Percentiles rank a stretch among this genome's conserved stretches.
These are phyloP conservation scores for Phengaris alcon DNA, from an alignment of 2,888 invertebrate species.

Conservation along the genomic window DNA sequence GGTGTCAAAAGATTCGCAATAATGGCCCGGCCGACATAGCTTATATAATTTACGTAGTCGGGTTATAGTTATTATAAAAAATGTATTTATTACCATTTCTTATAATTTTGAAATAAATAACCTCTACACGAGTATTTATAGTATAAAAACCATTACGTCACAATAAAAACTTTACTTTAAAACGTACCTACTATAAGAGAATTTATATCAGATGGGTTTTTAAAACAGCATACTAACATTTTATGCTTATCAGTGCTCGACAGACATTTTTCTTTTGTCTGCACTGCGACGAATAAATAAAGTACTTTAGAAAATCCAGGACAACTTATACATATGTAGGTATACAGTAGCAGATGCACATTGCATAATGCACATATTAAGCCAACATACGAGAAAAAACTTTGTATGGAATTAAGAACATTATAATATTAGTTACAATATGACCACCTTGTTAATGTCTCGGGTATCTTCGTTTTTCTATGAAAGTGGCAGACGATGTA, in stretches of 20 bases:
- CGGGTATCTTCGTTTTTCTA: too few species aligned
- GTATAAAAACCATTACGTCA: too few species aligned
- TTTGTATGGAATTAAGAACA: neutral
- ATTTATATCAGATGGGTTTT: slow-evolving; percentile 14
- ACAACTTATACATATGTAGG: neutral
- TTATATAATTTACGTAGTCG: too few species aligned
- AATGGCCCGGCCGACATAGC: too few species aligned
- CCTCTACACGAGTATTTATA: too few species aligned
- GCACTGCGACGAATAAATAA: slow-evolving; percentile 27
- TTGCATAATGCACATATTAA: neutral
- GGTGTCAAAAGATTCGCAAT: too few species aligned
- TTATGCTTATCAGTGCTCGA: neutral
- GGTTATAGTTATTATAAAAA: too few species aligned
- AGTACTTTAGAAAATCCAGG: slow-evolving; percentile 20
- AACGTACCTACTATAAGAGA: neutral
- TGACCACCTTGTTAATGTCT: too few species aligned
- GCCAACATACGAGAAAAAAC: neutral
- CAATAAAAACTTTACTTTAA: neutral
- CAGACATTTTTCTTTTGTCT: slow-evolving; percentile 24
- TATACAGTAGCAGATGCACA: neutral
- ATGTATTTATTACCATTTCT: too few species aligned
- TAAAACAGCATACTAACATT: neutral
- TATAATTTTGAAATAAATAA: too few species aligned
- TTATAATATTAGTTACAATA: neutral
- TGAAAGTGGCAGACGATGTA: too few species aligned